Evolutionary conservation across 1,140 invertebrate species (phyloP), one percentile per base, ranked within the genome.

Genomic region (Oncopodura yosiiana): DNA sequence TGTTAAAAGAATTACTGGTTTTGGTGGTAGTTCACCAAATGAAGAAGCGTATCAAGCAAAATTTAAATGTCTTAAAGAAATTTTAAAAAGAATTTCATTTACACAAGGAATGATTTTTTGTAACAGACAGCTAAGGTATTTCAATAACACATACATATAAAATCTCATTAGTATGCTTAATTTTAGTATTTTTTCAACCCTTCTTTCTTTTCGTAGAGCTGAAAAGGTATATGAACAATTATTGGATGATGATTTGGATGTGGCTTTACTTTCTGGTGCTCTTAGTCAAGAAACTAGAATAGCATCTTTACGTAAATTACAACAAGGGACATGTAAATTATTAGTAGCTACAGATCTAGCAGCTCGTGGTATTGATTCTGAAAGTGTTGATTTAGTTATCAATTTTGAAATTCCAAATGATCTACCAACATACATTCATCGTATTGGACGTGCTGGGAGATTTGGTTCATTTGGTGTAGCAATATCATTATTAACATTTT

Each of bases 41-140:
- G 61, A 74, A 36, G 66, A 73, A 50, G 61, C 69, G 27, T 74
- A 74, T 67, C 69, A 81, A 63, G 70, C 74, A 37, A 93, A 92
- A 71, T 73, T 84, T 54, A 71, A 81, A 24, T 77, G 80, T 60
- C 69, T 95, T 3, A 56, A 77, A 2, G 75, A 81, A 64, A 78
- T 96, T 42, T 72, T 96, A 36, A 73, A 75, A 2, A 77, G 73
- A 53, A 71, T 85, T 21, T 70, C 78, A 21, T 97, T 92, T 68
- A 85, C 86, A 45, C 94, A 97, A 69, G 89, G 86, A 66, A 70
- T 97, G 3, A 76, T 97, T 27, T 98, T 97, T 73, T 83, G 83
- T 41, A 94, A 92, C 69, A 86, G 84, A 68, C 83, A 92, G 69
- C 76, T 77, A 18, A 79, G 78, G 80, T 85, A 69, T 39, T 2